Base-by-base conservation (phyloP, 1,140 invertebrate genomes). In the Zaprionus nigranus region DNA sequence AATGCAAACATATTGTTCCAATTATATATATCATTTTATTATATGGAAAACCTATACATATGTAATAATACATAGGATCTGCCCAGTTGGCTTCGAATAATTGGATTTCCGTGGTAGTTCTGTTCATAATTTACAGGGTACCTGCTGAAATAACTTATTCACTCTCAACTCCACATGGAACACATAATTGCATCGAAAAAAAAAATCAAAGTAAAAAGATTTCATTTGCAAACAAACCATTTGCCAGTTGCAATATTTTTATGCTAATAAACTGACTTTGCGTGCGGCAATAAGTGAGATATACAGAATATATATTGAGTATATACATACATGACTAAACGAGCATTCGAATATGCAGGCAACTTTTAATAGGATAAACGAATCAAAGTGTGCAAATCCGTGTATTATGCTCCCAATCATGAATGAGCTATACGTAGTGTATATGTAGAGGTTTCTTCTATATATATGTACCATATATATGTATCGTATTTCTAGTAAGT, bases 181-280 rank as follows among this genome's bases (percentile, higher is more conserved):
- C 9, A 13, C 11, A 20, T 17, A 9, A 17, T 46, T 1, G 17
- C n/a, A 46, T 46, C 6, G 43, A 6, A 12, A 2, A 24, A 54
- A 54, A 28, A 54, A 54, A 28, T 54, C n/a, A 17, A 30, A 56
- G 15, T 24, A 11, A 26, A 38, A 38, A 38, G n/a, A 17, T 56
- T 28, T 56, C 24, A 13, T 30, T 56, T 56, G 6, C 15, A 56
- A n/a, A 15, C 6, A 56, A 56, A 30, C 11, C 26, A 15, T 54
- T 54, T 54, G 53, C 26, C 53, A 26, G 12, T 28, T 30, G 12
- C 22, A 28, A 6, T 30, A 17, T 11, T 56, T 28, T 28, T 56
- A 56, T 56, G 22, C 20, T 51, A 51, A 51, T 51, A 51, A 51
- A 51, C 46, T 51, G 46, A 51, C 46, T 51, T 51, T 12, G 46